Percentiles rank a stretch among this genome's conserved stretches.
These are phyloP conservation scores for Drosophila ogumai DNA, from an alignment of 1,140 invertebrate species.

Conservation along the genomic window DNA sequence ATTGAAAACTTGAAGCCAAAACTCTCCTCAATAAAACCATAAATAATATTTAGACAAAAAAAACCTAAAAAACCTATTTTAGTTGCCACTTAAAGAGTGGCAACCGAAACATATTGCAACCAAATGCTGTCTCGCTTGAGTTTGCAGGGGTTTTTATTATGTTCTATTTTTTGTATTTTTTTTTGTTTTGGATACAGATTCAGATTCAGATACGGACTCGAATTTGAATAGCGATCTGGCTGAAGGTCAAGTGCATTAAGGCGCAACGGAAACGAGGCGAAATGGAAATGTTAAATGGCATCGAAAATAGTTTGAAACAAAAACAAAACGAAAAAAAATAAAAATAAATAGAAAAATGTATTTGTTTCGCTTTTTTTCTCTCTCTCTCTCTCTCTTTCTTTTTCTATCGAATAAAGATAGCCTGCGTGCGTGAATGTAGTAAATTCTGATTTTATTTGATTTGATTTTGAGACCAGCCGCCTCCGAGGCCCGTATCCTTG, in stretches of 20 bases:
- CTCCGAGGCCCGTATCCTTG: constrained; percentile 30
- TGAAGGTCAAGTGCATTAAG: constrained; percentile 82
- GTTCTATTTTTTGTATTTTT: neutral
- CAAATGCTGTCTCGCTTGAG: constrained; percentile 38
- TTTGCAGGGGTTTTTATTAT: constrained; percentile 4
- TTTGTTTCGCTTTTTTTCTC: neutral
- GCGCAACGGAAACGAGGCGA: constrained; percentile 70
- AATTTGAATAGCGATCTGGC: constrained; percentile 24
- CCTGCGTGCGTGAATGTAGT: constrained; percentile 66
- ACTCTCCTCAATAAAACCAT: neutral
- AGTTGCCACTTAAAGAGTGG: neutral
- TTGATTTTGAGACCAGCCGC: constrained; percentile 57
- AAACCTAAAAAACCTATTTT: neutral
- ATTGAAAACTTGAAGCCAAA: no score
- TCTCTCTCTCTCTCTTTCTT: no score
- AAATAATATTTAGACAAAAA: neutral
- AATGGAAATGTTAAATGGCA: constrained; percentile 69
- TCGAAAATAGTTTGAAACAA: constrained; percentile 51
- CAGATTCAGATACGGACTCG: constrained; percentile 3
- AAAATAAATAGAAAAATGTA: neutral
- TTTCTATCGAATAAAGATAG: neutral
- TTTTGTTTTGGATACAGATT: constrained; percentile 1
- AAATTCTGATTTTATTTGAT: constrained; percentile 78
- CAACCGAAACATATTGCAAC: constrained; percentile 20
- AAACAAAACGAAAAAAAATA: constrained; percentile 36